Conservation (phyloP, 2,113 vertebrate genomes). For the Elgaria multicarinata region DNA sequence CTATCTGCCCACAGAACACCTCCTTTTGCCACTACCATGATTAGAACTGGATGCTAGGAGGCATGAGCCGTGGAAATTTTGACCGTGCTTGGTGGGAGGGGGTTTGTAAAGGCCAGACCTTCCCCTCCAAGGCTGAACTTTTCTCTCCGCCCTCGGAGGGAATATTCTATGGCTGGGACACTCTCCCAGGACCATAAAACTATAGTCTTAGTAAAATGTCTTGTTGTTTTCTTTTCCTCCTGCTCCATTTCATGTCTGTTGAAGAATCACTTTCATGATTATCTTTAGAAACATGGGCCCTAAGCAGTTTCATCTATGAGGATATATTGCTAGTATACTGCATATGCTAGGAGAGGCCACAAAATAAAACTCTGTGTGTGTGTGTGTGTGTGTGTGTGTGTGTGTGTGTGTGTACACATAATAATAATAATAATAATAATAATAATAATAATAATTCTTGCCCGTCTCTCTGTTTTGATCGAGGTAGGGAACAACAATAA, state of each 20-base stretch:
- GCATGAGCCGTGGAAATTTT: not conserved
- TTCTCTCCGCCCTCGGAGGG: not conserved
- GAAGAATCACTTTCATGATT: not conserved
- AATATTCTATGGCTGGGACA: too few relatives aligned
- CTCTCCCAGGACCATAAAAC: too few relatives aligned
- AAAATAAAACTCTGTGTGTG: too few relatives aligned
- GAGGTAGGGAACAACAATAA: too few relatives aligned
- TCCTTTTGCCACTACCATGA: too few relatives aligned
- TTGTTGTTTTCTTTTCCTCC: not conserved
- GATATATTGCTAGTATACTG: not conserved
- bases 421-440: too few relatives aligned
- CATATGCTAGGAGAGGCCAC: not conserved
- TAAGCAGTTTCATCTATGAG: not conserved
- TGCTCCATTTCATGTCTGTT: not conserved
- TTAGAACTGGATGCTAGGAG: not conserved
- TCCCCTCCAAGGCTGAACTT: not conserved
- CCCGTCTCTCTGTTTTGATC: too few relatives aligned
- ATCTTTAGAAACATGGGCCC: not conserved
- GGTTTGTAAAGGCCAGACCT: not conserved
- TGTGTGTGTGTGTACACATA: too few relatives aligned
- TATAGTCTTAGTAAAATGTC: not conserved
- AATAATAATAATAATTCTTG: too few relatives aligned
- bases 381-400: too few relatives aligned
- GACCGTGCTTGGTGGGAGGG: not conserved
- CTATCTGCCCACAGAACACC: too few relatives aligned